Base-by-base conservation (phyloP, 37 sponge, comb jelly and placozoan species). In the Ianthella basta region DNA sequence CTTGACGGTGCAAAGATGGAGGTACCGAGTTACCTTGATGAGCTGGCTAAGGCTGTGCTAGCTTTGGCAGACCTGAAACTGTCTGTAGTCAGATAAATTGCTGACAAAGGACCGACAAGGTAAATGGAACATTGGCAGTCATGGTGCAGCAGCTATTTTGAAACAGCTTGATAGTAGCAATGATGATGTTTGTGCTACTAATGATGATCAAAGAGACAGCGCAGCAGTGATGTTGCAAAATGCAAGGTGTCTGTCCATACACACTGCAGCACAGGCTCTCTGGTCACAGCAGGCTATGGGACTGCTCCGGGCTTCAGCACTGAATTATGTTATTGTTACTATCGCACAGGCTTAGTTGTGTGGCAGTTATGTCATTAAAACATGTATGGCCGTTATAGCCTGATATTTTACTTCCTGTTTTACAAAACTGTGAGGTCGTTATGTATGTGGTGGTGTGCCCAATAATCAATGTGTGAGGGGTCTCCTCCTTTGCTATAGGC, bases 301-400 rank as follows among this genome's bases (percentile, higher is more conserved):
- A 94, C 95, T 0, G 95, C 95, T 4, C 61, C 91, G 65, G 95
- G 95, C n/a, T n/a, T n/a, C n/a, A n/a, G n/a, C n/a, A n/a, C n/a
- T n/a, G n/a, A n/a, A n/a, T n/a, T n/a, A n/a, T n/a, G n/a, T n/a
- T n/a, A n/a, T n/a, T n/a, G n/a, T n/a, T n/a, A n/a, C n/a, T n/a
- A n/a, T n/a, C n/a, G n/a, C n/a, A n/a, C n/a, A n/a, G n/a, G n/a
- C n/a, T n/a, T n/a, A n/a, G n/a, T n/a, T n/a, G n/a, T n/a, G n/a
- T n/a, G n/a, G n/a, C n/a, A n/a, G n/a, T n/a, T n/a, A n/a, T n/a
- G n/a, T n/a, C n/a, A n/a, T n/a, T n/a, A n/a, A n/a, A n/a, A n/a
- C n/a, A n/a, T n/a, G n/a, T n/a, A n/a, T n/a, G n/a, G n/a, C n/a
- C n/a, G n/a, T n/a, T n/a, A n/a, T n/a, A n/a, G n/a, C n/a, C n/a